Conservation (phyloP, 1,140 invertebrate species). For the Pseudomyrmex concolor region DNA sequence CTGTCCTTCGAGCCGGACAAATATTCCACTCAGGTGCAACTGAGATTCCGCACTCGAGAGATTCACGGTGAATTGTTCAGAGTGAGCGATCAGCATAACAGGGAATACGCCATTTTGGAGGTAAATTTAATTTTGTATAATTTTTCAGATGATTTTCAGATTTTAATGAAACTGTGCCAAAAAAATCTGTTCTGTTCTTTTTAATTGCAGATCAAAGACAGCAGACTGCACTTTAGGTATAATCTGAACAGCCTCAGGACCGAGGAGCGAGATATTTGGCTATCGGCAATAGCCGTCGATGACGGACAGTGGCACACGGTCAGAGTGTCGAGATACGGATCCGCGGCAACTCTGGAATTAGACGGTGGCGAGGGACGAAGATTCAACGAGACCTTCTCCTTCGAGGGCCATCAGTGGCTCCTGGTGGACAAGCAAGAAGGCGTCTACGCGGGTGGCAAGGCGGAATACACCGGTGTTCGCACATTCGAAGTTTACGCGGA, state of each 20-base stretch:
- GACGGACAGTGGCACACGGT: conserved; percentile 99
- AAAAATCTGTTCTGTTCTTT: conserved; percentile 1
- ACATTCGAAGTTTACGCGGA: conserved; percentile 98
- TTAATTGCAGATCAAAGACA: conserved; percentile 91
- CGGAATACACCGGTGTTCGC: conserved; percentile 95
- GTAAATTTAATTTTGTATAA: conserved; percentile 81
- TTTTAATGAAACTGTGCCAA: not conserved
- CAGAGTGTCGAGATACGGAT: conserved; percentile 94
- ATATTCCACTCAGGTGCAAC: conserved; percentile 95
- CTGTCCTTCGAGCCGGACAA: conserved; percentile 96
- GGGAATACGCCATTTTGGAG: conserved; percentile 97
- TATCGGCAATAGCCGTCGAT: conserved; percentile 95
- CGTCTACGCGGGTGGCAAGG: conserved; percentile 97
- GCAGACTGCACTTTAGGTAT: conserved; percentile 95
- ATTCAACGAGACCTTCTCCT: conserved; percentile 97
- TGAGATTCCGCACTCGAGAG: conserved; percentile 96
- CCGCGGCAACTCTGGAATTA: conserved; percentile 95
- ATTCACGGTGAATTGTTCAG: conserved; percentile 96
- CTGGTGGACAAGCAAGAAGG: conserved; percentile 97
- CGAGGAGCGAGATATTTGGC: conserved; percentile 95
- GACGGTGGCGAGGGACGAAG: conserved; percentile 97
- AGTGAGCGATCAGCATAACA: conserved; percentile 96
- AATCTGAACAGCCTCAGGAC: conserved; percentile 96
- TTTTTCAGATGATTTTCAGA: not conserved
- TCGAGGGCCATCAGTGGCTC: conserved; percentile 96